These are phyloP conservation scores for Sycophila texana DNA, from an alignment of 2,888 invertebrate genomes.

Conservation along the genomic window DNA sequence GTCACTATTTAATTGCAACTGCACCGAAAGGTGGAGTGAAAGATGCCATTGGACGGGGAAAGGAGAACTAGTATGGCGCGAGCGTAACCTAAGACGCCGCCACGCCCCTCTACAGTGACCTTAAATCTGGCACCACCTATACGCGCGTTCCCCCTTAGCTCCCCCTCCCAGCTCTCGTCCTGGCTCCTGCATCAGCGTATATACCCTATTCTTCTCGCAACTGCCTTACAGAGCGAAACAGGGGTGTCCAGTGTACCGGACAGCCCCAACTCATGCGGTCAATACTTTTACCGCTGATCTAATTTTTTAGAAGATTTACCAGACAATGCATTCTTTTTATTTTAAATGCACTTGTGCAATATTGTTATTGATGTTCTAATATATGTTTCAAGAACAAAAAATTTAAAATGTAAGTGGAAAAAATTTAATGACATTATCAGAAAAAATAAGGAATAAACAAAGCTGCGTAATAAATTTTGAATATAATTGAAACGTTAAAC, in stretches of 20 bases:
- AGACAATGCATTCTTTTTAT: too few relatives aligned
- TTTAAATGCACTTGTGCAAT: too few relatives aligned
- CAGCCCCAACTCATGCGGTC: slow-evolving; percentile 57
- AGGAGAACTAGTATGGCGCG: slow-evolving; percentile 46
- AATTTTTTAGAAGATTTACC: too few relatives aligned
- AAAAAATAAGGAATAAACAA: too few relatives aligned
- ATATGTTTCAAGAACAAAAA: too few relatives aligned
- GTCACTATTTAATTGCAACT: not conserved
- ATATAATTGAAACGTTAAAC: too few relatives aligned
- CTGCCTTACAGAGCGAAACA: slow-evolving; percentile 51
- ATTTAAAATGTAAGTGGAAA: too few relatives aligned
- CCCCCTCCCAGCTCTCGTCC: slow-evolving; percentile 58
- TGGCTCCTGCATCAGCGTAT: not conserved
- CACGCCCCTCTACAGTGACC: slow-evolving; percentile 67
- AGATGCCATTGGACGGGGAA: slow-evolving; percentile 38
- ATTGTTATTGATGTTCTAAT: too few relatives aligned
- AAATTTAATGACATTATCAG: too few relatives aligned
- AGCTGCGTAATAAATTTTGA: too few relatives aligned
- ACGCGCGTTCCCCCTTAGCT: slow-evolving; percentile 40
- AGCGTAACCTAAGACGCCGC: slow-evolving; percentile 65
- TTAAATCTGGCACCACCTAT: slow-evolving; percentile 68
- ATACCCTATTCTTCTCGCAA: slow-evolving; percentile 58
- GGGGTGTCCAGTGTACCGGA: slow-evolving; percentile 60
- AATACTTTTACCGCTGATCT: slow-evolving; percentile 61
- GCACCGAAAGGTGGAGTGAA: slow-evolving; percentile 3